These are phyloP conservation scores for Brachypteracias leptosomus DNA, from an alignment of 2,113 vertebrate species.

Conservation along the genomic window DNA sequence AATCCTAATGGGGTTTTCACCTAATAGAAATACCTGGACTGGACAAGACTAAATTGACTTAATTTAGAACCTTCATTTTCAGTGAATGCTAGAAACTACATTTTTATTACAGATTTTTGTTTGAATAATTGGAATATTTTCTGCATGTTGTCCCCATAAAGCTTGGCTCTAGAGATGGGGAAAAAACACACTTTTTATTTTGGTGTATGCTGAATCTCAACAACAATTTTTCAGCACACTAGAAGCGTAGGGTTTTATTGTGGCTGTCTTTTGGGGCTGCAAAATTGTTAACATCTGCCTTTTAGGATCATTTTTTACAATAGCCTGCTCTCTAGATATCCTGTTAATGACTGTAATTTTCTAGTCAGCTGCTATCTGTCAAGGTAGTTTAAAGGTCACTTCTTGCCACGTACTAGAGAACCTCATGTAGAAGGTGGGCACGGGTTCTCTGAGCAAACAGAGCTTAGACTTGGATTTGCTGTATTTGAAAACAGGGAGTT, in stretches of 20 bases:
- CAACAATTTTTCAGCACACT: constrained; percentile 50
- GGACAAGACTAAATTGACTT: neutral
- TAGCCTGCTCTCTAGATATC: constrained; percentile 75
- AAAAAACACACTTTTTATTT: constrained; percentile 4
- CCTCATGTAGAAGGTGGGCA: constrained; percentile 26
- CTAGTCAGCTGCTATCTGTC: constrained; percentile 81
- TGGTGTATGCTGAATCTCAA: neutral
- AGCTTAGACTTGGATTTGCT: constrained; percentile 31
- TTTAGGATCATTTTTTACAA: constrained; percentile 74
- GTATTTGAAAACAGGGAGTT: neutral
- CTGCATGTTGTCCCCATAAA: neutral
- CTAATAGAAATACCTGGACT: neutral
- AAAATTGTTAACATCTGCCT: constrained; percentile 83
- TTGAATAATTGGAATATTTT: neutral
- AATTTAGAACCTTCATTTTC: neutral
- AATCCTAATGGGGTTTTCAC: neutral
- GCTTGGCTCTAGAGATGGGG: neutral
- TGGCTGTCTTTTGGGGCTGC: constrained; percentile 69
- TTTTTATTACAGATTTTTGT: neutral
- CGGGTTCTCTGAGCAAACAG: constrained; percentile 41
- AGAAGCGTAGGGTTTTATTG: constrained; percentile 66
- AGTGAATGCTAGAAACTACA: neutral
- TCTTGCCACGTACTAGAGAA: constrained; percentile 57
- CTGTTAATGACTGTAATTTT: constrained; percentile 81
- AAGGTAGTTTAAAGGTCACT: constrained; percentile 82